Evolutionary conservation across 2,797 vertebrate genomes (phyloP).

Genomic region (Potorous gilbertii): DNA sequence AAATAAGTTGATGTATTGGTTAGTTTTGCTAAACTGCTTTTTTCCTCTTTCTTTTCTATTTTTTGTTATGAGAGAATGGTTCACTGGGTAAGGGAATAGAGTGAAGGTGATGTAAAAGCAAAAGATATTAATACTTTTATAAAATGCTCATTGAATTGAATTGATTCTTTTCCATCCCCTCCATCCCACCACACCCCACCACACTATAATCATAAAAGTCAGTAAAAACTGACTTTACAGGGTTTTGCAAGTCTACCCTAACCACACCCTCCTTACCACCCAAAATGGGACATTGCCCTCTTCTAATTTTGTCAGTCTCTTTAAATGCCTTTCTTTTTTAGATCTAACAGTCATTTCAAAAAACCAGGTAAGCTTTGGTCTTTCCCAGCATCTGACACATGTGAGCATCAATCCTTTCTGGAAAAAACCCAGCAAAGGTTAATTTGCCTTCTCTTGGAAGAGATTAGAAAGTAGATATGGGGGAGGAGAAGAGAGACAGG

Average conservation of each 20-base stretch:
- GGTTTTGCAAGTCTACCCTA: not conserved
- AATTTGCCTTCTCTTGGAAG: conserved; percentile 35
- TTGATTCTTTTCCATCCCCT: not conserved
- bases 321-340: conserved; percentile 26
- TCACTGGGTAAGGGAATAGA: not conserved
- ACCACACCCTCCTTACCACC: not conserved
- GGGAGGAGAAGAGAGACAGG: conserved; percentile 9
- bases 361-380: not conserved
- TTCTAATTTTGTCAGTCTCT: not conserved
- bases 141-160: not conserved
- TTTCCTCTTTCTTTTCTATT: not conserved
- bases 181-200: not conserved
- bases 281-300: not conserved
- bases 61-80: not conserved
- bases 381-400: not conserved
- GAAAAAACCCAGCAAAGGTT: conserved; percentile 15
- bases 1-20: not conserved
- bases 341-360: conserved; percentile 9
- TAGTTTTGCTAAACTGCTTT: not conserved
- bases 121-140: not conserved
- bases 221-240: not conserved
- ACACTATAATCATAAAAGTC: not conserved
- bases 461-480: conserved; percentile 49
- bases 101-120: not conserved
- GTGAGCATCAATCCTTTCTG: not conserved